Evolutionary conservation across 2,113 vertebrate species (phyloP).

Genomic region (Xenotilapia caudafasciata): DNA sequence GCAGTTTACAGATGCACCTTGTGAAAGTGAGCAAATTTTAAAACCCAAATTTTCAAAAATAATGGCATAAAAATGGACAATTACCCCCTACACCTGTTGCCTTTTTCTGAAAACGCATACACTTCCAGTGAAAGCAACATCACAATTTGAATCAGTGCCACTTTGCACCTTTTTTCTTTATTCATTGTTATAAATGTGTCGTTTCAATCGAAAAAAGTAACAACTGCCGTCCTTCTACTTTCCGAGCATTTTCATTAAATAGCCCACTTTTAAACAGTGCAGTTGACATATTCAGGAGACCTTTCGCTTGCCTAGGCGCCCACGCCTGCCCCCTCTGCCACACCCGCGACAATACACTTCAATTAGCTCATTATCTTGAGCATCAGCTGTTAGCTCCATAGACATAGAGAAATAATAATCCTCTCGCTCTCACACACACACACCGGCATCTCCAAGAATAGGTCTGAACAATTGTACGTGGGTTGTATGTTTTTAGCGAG

Average conservation of each 20-base stretch:
- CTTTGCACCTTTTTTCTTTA: neutral
- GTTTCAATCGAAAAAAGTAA: neutral
- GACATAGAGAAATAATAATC: neutral
- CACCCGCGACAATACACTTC: slow-evolving; percentile 64
- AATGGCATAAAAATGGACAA: neutral
- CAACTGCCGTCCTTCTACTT: neutral
- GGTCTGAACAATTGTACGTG: neutral
- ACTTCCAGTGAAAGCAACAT: neutral
- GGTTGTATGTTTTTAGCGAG: neutral
- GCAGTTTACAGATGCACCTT: neutral
- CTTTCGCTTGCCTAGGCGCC: neutral
- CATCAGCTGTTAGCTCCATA: slow-evolving; percentile 50
- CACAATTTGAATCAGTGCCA: neutral
- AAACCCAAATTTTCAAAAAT: neutral
- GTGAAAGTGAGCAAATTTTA: neutral
- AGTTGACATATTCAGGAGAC: neutral
- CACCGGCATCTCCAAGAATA: neutral
- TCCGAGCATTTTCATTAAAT: neutral
- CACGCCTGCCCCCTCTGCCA: slow-evolving; percentile 65
- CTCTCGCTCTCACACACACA: fast-evolving
- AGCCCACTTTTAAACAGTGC: neutral
- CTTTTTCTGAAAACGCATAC: neutral
- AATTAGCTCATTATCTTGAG: slow-evolving; percentile 48
- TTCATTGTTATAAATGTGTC: neutral
- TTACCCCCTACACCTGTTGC: neutral